Base-by-base conservation (phyloP, 2,888 invertebrate genomes). In the Melipona bicolor region DNA sequence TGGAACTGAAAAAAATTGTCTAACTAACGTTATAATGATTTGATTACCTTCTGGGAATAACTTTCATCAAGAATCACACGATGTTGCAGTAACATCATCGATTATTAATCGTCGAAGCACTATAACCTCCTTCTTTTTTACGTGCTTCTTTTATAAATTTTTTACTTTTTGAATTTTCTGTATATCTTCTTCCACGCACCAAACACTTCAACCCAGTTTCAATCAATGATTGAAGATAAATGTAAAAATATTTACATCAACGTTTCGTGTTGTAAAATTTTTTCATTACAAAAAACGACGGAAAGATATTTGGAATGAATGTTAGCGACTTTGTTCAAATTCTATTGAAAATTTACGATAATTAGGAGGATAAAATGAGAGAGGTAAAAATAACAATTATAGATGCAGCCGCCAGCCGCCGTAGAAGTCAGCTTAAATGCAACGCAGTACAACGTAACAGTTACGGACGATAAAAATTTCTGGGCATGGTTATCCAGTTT, bases 401-500 rank as follows among this genome's bases (percentile, higher is more conserved):
- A 87, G 83, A 17, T 61, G 9, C 56, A 62, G 11, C 56, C 62
- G 36, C 24, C 74, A 3, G 17, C 59, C 15, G 13, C 36, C 4
- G 21, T 24, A 24, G 71, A 32, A 50, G 65, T 11, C 15, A 75
- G 3, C 17, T 50, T 50, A 11, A 75, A 75, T 19, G 27, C 3
- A 49, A 81, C 70, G 1, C 52, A 62, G 9, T 70, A 19, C n/a
- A 78, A 71, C 50, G 27, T 59, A 65, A 54, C 74, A 27, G 11
- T 17, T 1, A 13, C 19, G 17, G 78, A 84, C 11, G 91, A 91
- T 24, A 91, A 91, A 83, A 87, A 87, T 77, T 91, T 94, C 67
- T 87, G 95, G 67, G 95, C 96, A 0, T 96, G 96, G 96, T 91
- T 96, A 72, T 90, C 84, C 54, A 92, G 92, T 65, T 85, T 95